These are phyloP conservation scores for Ennomos quercinarius DNA, from an alignment of 2,888 invertebrate species.

Conservation along the genomic window DNA sequence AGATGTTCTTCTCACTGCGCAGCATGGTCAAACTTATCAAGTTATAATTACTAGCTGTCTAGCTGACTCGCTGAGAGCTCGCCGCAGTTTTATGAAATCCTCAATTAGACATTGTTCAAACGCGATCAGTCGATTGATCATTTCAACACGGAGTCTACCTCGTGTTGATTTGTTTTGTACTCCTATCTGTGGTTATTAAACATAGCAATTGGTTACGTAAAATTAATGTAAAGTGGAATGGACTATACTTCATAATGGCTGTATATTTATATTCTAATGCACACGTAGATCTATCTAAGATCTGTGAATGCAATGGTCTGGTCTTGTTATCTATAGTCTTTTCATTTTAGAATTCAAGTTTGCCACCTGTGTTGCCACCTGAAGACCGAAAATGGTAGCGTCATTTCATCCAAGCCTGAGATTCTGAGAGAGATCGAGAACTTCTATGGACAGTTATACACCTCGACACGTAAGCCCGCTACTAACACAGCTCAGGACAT, in stretches of 20 bases:
- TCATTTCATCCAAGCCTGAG: too few species aligned
- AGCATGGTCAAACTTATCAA: conserved; percentile 18
- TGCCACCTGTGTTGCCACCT: too few species aligned
- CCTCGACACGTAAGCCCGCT: too few species aligned
- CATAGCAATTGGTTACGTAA: conserved; percentile 51
- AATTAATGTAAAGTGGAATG: conserved; percentile 46
- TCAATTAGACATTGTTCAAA: conserved; percentile 46
- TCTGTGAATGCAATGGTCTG: too few species aligned
- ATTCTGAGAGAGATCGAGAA: too few species aligned
- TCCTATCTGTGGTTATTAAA: conserved; percentile 30
- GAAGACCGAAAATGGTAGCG: too few species aligned
- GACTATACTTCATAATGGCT: background rate
- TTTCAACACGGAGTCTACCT: conserved; percentile 41
- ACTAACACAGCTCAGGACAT: too few species aligned
- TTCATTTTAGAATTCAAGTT: too few species aligned
- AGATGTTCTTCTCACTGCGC: conserved; percentile 8
- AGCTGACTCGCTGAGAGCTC: conserved; percentile 40
- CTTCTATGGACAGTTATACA: too few species aligned
- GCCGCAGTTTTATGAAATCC: conserved; percentile 58
- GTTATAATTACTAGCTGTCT: conserved; percentile 49
- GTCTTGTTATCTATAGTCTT: too few species aligned
- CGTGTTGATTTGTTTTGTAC: conserved; percentile 32
- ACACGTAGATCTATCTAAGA: too few species aligned
- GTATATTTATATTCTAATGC: too few species aligned
- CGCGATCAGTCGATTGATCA: conserved; percentile 47